phyloP scores from a whole-genome alignment of 1,140 invertebrate genomes.

The Aradophagus sp. region DNA sequence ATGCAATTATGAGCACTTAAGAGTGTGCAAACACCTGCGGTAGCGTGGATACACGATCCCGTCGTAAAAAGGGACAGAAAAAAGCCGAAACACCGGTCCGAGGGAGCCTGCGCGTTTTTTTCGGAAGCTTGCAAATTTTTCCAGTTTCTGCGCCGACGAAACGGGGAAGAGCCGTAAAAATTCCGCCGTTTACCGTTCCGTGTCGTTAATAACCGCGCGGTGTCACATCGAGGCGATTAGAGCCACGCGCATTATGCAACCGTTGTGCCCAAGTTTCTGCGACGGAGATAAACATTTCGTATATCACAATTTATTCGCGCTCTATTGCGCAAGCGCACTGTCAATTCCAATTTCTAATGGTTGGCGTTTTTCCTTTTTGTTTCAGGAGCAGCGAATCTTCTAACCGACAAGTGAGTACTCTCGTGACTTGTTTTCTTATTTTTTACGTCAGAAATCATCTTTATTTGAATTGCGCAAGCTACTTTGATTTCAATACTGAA shows the following conservation, averaged over 20 bases:
- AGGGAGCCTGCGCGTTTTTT: slow-evolving; percentile 40
- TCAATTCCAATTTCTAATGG: slow-evolving; percentile 12
- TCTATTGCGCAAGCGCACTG: background rate
- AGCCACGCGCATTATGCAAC: slow-evolving; percentile 29
- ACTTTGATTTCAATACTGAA: no score
- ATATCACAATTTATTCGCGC: no score
- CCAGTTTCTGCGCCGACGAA: slow-evolving; percentile 57
- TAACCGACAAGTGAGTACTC: slow-evolving; percentile 64
- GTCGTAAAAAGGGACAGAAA: slow-evolving; percentile 34
- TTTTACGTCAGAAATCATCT: no score
- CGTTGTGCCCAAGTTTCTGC: no score
- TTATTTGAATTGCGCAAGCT: no score
- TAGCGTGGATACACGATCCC: slow-evolving; percentile 37
- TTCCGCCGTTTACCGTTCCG: slow-evolving; percentile 30
- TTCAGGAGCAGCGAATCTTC: slow-evolving; percentile 55
- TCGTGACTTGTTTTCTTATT: no score
- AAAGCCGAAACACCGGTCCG: slow-evolving; percentile 48
- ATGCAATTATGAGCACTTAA: slow-evolving; percentile 51
- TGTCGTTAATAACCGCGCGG: slow-evolving; percentile 31
- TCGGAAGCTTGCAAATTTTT: slow-evolving; percentile 62
- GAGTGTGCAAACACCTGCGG: slow-evolving; percentile 34
- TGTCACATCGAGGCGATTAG: slow-evolving; percentile 26
- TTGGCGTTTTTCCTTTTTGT: slow-evolving; percentile 53
- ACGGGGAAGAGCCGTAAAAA: slow-evolving; percentile 37
- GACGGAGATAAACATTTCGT: no score